These are phyloP conservation scores for Aythya baeri DNA, from an alignment of 2,113 vertebrate species.

Conservation along the genomic window DNA sequence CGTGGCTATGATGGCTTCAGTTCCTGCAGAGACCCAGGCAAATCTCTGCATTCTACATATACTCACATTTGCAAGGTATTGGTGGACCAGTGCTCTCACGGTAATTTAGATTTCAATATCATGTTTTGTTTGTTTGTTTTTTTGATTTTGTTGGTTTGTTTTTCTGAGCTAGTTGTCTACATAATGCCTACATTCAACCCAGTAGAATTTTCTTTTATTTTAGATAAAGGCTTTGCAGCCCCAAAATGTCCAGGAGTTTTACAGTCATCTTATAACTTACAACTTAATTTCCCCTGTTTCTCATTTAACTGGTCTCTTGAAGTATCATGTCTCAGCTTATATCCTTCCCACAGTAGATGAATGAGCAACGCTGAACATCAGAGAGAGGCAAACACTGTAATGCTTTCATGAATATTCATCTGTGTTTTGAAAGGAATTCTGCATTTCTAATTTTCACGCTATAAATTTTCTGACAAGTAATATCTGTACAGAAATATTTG, in stretches of 20 bases:
- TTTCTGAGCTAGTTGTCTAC: not conserved
- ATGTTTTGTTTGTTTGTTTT: not conserved
- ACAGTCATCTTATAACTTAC: not conserved
- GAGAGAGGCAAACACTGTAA: slow-evolving; percentile 42
- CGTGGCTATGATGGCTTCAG: not conserved
- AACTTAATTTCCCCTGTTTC: slow-evolving; percentile 43
- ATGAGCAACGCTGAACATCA: slow-evolving; percentile 42
- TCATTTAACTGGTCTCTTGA: slow-evolving; percentile 53
- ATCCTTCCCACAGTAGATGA: slow-evolving; percentile 45
- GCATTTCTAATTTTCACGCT: slow-evolving; percentile 37
- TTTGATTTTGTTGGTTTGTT: not conserved
- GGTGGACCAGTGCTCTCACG: not conserved
- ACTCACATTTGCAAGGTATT: not conserved
- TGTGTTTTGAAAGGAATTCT: slow-evolving; percentile 47
- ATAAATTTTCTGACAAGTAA: slow-evolving; percentile 24
- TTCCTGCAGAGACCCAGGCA: not conserved
- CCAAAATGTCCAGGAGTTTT: slow-evolving; percentile 60
- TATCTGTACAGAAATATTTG: slow-evolving; percentile 38
- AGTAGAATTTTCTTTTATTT: slow-evolving; percentile 2
- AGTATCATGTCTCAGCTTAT: slow-evolving; percentile 48
- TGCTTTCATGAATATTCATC: slow-evolving; percentile 61
- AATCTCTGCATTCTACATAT: not conserved
- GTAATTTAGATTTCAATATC: not conserved
- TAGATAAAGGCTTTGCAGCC: slow-evolving; percentile 1
- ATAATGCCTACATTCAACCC: not conserved